Percentiles rank a stretch among this genome's conserved stretches.
Evolutionary conservation across 30 jellyfish, hydroid and myxozoan species (phyloP).

Genomic region (Aurelia sp.): DNA sequence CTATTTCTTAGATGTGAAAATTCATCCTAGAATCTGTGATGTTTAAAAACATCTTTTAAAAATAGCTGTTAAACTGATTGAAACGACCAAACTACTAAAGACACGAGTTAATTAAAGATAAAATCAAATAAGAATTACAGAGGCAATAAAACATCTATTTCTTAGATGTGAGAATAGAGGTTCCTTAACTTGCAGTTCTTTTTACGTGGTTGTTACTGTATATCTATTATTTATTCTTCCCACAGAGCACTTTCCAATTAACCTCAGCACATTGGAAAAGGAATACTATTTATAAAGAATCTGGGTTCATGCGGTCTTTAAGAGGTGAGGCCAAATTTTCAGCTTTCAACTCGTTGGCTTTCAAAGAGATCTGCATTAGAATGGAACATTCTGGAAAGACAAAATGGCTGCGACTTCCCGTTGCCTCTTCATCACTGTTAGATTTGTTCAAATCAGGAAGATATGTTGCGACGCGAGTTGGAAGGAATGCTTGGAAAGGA

Average conservation of each 20-base stretch:
- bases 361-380: constrained; percentile 23
- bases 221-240: too few relatives aligned
- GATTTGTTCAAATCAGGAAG: background rate
- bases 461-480: background rate
- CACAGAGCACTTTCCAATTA: constrained; percentile 15
- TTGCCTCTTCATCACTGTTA: background rate
- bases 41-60: too few relatives aligned
- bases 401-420: constrained; percentile 24
- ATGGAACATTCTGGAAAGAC: constrained; percentile 1
- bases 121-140: too few relatives aligned
- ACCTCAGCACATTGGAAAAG: constrained; percentile 15
- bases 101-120: too few relatives aligned
- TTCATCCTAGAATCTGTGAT: too few relatives aligned
- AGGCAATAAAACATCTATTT: too few relatives aligned
- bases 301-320: background rate
- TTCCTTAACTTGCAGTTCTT: too few relatives aligned
- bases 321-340: constrained; percentile 14
- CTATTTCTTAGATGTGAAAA: too few relatives aligned
- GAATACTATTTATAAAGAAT: constrained; percentile 4
- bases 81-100: too few relatives aligned
- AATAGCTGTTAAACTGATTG: too few relatives aligned
- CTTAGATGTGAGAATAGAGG: too few relatives aligned
- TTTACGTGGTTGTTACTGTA: too few relatives aligned
- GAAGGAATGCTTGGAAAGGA: constrained; percentile 8
- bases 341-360: constrained; percentile 24